Evolutionary conservation across 92 coral and sea anemone genomes (phyloP).

Genomic region (Parazoanthus swiftii): DNA sequence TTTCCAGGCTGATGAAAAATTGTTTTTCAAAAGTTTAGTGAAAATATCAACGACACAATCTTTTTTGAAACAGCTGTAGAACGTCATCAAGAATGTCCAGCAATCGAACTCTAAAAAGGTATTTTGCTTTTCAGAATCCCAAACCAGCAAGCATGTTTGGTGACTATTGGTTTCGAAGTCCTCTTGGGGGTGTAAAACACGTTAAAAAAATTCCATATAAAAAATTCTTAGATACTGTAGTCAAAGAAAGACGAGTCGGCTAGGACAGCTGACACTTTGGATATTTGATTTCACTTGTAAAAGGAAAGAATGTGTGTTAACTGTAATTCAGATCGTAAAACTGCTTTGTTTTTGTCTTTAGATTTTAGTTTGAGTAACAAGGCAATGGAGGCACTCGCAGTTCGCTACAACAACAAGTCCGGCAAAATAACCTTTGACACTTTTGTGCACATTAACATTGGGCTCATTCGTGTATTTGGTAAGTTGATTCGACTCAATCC

Average conservation of each 20-base stretch:
- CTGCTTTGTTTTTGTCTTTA: background rate
- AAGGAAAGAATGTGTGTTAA: background rate
- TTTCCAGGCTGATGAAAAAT: too few species aligned
- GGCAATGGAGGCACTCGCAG: constrained; percentile 27
- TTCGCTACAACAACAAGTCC: constrained; percentile 33
- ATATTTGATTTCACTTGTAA: background rate
- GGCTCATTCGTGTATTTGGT: constrained; percentile 31
- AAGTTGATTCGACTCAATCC: background rate
- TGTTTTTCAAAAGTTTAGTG: too few species aligned
- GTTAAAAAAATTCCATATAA: too few species aligned
- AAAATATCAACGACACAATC: too few species aligned
- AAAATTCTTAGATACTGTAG: too few species aligned
- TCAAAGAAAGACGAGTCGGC: background rate
- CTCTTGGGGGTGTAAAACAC: background rate
- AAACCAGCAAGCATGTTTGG: too few species aligned
- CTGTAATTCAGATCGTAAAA: background rate
- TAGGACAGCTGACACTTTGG: background rate
- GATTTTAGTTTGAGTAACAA: constrained; percentile 42
- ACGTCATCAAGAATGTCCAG: too few species aligned
- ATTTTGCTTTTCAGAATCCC: too few species aligned
- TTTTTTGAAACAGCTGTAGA: too few species aligned
- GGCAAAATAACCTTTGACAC: constrained; percentile 28
- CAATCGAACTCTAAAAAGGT: too few species aligned
- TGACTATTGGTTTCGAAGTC: too few species aligned
- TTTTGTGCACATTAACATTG: constrained; percentile 23